Conservation (phyloP, 2,113 vertebrate species). For the Orycteropus afer region DNA sequence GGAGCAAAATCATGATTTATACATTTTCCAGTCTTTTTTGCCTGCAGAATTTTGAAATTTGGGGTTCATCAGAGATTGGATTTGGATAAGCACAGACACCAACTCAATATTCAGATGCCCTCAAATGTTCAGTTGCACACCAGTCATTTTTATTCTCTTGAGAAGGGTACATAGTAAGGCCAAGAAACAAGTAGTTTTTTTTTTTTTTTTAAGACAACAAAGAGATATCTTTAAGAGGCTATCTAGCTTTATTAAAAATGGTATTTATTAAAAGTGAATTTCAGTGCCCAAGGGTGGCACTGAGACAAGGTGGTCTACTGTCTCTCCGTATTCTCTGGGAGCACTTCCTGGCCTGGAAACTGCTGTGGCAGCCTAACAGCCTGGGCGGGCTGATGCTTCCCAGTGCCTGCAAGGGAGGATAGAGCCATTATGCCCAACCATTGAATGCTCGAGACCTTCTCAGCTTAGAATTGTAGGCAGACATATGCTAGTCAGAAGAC, state of each 20-base stretch:
- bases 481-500: not conserved
- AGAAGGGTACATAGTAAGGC: not conserved
- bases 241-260: not conserved
- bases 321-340: not conserved
- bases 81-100: not conserved
- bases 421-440: not conserved
- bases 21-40: slow-evolving; percentile 30
- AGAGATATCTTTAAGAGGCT: not conserved
- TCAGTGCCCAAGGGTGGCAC: not conserved
- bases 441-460: not conserved
- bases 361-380: no score
- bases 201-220: not conserved
- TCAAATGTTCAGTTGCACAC: not conserved
- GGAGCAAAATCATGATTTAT: slow-evolving; percentile 67
- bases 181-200: not conserved
- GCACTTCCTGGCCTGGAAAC: not conserved
- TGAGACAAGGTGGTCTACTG: rapidly evolving
- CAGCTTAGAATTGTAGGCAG: not conserved
- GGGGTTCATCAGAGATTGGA: not conserved
- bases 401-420: not conserved
- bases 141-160: not conserved
- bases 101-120: not conserved
- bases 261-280: not conserved
- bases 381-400: not conserved
- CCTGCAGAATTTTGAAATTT: slow-evolving; percentile 12